Evolutionary conservation across 2,113 vertebrate genomes (phyloP), one percentile per base, ranked within the genome.

Genomic region (Bostrychus sinensis): DNA sequence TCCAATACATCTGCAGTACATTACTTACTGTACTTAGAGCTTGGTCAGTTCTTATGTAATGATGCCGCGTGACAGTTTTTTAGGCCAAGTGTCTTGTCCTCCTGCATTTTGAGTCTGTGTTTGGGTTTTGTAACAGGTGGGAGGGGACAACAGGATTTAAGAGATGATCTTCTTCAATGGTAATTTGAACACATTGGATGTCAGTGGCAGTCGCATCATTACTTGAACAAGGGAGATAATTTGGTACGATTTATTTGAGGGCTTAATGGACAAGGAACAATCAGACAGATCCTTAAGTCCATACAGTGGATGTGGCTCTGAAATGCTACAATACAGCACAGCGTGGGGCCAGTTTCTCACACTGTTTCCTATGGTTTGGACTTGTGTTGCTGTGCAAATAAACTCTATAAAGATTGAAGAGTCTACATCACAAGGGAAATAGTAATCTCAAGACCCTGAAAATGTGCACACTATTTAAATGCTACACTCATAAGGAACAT

Each of bases 121-220:
- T 66, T 46, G 58, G 56, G 50, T 77, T 83, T 75, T 63, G 70
- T 72, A 73, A 75, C 56, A 67, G 55, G 53, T 8, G 38, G 63
- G 46, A 53, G 38, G 38, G 62, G 22, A 51, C 36, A 50, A 5
- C 5, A 66, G 48, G 75, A 77, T 75, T 69, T 75, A 54, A 46
- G 53, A 56, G 58, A 73, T 76, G 67, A 70, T 76, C 60, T 56
- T 37, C 42, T 53, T 22, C 42, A 28, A 16, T 56, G 60, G 34
- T 60, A 78, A 70, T 28, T 41, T 16, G 32, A 37, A 64, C 28
- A 32, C 53, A 55, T n/a, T n/a, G 28, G 30, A 45, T 13, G 25
- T 25, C 16, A 22, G 22, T 59, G 48, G 59, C 59, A 56, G 42
- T 69, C 53, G 57, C 28, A 56, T 72, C 36, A 13, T 34, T 32